These are phyloP conservation scores for Otocyon megalotis DNA, from an alignment of 2,113 vertebrate species.

Conservation along the genomic window DNA sequence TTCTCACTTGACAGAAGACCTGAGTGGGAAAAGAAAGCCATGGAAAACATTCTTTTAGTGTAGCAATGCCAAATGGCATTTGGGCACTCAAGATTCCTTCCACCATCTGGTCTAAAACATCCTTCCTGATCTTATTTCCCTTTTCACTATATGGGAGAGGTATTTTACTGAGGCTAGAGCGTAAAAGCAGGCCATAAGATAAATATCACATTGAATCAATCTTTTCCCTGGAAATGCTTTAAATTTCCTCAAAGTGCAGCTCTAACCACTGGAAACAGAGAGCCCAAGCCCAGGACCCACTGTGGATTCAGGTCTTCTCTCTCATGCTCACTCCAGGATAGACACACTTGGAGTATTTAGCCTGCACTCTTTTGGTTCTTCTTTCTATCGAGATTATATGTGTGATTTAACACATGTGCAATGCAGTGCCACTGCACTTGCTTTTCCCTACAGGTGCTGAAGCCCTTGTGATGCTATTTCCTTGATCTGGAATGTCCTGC, in stretches of 20 bases:
- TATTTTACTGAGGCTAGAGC: background rate
- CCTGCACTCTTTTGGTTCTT: background rate
- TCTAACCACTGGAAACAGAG: background rate
- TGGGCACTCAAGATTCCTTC: background rate
- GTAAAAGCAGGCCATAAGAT: background rate
- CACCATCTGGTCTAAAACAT: background rate
- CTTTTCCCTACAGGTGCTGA: background rate
- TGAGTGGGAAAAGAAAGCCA: background rate
- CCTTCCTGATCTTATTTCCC: background rate
- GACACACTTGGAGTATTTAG: background rate
- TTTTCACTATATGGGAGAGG: background rate
- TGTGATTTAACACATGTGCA: background rate
- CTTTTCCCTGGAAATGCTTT: slow-evolving; percentile 47
- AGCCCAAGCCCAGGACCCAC: background rate
- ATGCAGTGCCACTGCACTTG: background rate
- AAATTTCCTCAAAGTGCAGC: background rate
- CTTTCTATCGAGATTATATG: background rate
- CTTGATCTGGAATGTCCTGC: background rate
- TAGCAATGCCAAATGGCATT: background rate
- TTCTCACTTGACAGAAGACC: slow-evolving; percentile 1
- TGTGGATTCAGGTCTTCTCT: background rate
- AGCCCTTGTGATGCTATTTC: background rate
- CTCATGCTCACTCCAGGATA: background rate
- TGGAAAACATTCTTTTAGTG: background rate
- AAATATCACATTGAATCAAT: background rate